phyloP scores from a whole-genome alignment of 2,888 invertebrate species.

The Phaedon cochleariae region DNA sequence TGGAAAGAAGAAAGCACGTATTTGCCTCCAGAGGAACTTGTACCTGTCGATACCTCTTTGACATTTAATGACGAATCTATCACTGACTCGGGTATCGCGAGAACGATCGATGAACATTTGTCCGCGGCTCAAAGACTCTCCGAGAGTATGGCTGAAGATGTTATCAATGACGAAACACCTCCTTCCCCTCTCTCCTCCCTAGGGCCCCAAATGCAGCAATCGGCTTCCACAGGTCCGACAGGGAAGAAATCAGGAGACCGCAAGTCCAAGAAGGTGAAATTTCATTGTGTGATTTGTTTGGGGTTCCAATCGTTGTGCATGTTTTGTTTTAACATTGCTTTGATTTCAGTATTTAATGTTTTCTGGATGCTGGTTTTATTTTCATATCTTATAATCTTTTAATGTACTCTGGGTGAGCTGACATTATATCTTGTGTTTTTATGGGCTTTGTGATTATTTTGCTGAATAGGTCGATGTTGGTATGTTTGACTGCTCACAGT shows the following conservation, averaged over 20 bases:
- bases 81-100: constrained; percentile 16
- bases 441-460: constrained; percentile 17
- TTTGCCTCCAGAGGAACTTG: constrained; percentile 67
- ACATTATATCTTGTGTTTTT: constrained; percentile 29
- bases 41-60: not conserved
- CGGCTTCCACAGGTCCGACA: constrained; percentile 49
- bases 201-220: constrained; percentile 54
- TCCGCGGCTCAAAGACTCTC: constrained; percentile 46
- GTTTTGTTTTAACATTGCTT: constrained; percentile 48
- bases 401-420: constrained; percentile 18
- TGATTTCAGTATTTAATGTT: constrained; percentile 37
- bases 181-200: constrained; percentile 44
- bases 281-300: constrained; percentile 57
- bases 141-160: constrained; percentile 49
- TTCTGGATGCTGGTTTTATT: constrained; percentile 35
- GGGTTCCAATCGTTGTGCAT: constrained; percentile 53
- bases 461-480: no score
- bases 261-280: constrained; percentile 60
- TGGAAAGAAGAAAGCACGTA: constrained; percentile 86
- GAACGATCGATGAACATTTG: constrained; percentile 41
- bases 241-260: constrained; percentile 61
- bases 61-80: constrained; percentile 13
- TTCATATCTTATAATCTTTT: constrained; percentile 27
- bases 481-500: no score
- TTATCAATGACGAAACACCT: constrained; percentile 43